Conservation (phyloP, 2,113 vertebrate genomes). For the Tetraodon nigroviridis region DNA sequence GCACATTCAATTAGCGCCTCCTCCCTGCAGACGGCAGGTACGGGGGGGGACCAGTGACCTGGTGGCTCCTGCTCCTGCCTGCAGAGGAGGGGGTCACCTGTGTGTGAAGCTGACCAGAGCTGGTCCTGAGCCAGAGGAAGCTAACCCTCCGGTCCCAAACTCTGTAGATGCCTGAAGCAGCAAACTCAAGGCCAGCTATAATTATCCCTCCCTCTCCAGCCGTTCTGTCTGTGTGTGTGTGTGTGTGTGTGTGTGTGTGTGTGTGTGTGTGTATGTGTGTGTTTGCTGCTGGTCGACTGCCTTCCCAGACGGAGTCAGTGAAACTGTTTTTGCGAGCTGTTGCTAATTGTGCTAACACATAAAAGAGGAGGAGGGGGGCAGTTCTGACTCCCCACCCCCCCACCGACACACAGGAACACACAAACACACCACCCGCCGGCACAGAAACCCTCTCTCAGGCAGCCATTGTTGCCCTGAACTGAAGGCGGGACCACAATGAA, state of each 20-base stretch:
- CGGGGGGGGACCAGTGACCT: no score
- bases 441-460: background rate
- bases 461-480: conserved; percentile 30
- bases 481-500: conserved; percentile 19
- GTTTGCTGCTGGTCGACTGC: conserved; percentile 36
- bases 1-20: conserved; percentile 36
- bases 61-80: no score
- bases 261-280: conserved; percentile 13
- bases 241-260: conserved; percentile 9
- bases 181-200: conserved; percentile 60
- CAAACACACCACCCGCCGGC: conserved; percentile 1
- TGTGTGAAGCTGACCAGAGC: no score
- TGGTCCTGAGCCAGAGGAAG: conserved; percentile 33
- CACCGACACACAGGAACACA: background rate
- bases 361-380: conserved; percentile 6
- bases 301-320: no score
- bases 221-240: conserved; percentile 34
- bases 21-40: no score
- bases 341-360: conserved; percentile 13
- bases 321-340: conserved; percentile 16
- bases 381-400: conserved; percentile 7
- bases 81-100: no score
- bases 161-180: conserved; percentile 40
- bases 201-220: conserved; percentile 56
- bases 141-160: conserved; percentile 41